A percentile compares a stretch with the other conserved stretches of the same genome.
phyloP scores from a whole-genome alignment of 2,113 vertebrate genomes.

The Seriola rivoliana region DNA sequence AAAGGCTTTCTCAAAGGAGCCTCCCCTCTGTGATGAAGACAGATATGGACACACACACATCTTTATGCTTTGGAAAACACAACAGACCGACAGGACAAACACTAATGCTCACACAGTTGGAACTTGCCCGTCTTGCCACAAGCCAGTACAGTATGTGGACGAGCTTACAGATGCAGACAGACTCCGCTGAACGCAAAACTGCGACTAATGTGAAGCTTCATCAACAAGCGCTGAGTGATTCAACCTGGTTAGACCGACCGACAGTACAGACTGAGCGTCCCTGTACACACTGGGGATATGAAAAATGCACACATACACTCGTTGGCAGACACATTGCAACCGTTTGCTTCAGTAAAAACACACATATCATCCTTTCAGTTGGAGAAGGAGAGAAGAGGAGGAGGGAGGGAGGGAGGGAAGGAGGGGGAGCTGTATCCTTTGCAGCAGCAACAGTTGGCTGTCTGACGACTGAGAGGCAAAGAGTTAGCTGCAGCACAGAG shows the following conservation, averaged over 20 bases:
- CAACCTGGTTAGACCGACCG: constrained; percentile 36
- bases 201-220: constrained; percentile 60
- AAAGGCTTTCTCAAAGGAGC: constrained; percentile 35
- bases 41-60: constrained; percentile 19
- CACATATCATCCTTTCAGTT: constrained; percentile 50
- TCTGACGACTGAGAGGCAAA: constrained; percentile 71
- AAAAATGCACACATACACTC: constrained; percentile 22
- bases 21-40: constrained; percentile 31
- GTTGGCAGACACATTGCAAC: constrained; percentile 12
- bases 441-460: constrained; percentile 83
- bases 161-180: constrained; percentile 30
- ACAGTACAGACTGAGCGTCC: constrained; percentile 15
- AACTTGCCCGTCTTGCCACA: constrained; percentile 26
- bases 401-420: constrained; percentile 11
- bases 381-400: constrained; percentile 22
- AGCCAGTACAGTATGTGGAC: constrained; percentile 10
- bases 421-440: constrained; percentile 36
- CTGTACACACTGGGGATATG: background rate
- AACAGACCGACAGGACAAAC: background rate
- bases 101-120: constrained; percentile 8
- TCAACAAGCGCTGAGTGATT: constrained; percentile 64
- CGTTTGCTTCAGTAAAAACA: constrained; percentile 49
- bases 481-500: constrained; percentile 57
- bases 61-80: constrained; percentile 22
- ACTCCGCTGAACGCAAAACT: constrained; percentile 46